Base-by-base conservation (phyloP, 2,797 vertebrate species). In the Sarcophilus harrisii region DNA sequence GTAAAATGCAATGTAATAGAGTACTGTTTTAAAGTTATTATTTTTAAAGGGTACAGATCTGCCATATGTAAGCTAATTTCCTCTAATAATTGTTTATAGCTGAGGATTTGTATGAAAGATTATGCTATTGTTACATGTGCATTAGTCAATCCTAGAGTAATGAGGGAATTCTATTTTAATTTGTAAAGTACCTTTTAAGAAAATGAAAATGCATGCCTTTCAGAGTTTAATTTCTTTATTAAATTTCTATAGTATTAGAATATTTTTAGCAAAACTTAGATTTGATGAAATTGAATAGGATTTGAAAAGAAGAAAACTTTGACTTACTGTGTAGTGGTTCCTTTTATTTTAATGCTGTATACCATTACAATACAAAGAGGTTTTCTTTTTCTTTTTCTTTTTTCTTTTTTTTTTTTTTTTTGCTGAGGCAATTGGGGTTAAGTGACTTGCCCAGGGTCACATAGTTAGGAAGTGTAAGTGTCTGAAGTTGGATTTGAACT, bases 121-220 rank as follows among this genome's bases (percentile, higher is more conserved):
- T 49, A 49, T 87, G 27, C n/a, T 81, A 14, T 38, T 81, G 11
- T 87, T 87, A 49, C 11, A 45, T 45, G 21, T 87, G 10, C 38
- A 87, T 87, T 87, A 45, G 27, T 87, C 57, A 62, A 30, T 27
- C 5, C 60, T 93, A 32, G 0, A 60, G n/a, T 38, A 57, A 62
- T 55, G 27, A 38, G 55, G 6, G n/a, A 49, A 93, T 95, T 12
- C 49, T 27, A 96, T 73, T 94, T 38, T 32, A 91, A 90, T 89
- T 91, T 92, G 59, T 27, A 96, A 96, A 14, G 0, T 91, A 1
- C 27, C 92, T 87, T 95, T 96, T 27, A 27, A 93, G 81, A 81
- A 87, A 94, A 89, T 49, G 94, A 90, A 93, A 93, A 92, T 90
- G 93, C 14, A 54, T 91, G 90, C 38, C 66, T 96, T 93, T 95